Percentiles rank a stretch among this genome's conserved stretches.
These are phyloP conservation scores for Mobula birostris DNA, from an alignment of 2,113 vertebrate genomes.

Conservation along the genomic window DNA sequence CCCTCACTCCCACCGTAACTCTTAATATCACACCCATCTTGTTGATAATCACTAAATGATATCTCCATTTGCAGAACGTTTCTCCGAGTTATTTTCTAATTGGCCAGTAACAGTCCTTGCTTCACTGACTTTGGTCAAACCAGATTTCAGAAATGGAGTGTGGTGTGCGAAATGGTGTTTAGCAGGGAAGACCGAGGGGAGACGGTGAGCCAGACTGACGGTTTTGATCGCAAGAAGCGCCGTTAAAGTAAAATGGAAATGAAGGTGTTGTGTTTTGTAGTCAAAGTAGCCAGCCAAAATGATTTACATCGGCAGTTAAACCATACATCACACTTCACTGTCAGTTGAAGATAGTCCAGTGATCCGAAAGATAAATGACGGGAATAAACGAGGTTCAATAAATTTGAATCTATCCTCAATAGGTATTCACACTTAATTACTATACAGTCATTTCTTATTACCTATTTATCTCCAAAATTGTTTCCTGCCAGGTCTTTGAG, in stretches of 20 bases:
- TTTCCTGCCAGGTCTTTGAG: background rate
- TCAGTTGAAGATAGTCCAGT: constrained; percentile 45
- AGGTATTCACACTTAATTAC: constrained; percentile 44
- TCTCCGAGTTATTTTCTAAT: background rate
- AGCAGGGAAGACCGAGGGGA: background rate
- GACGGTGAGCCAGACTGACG: background rate
- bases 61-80: background rate
- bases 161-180: background rate
- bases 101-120: no score
- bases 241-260: background rate
- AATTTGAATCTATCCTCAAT: constrained; percentile 48
- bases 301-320: constrained; percentile 43
- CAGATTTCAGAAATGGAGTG: no score
- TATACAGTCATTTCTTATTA: constrained; percentile 48
- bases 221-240: background rate
- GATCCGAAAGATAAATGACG: constrained; percentile 45
- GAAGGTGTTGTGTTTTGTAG: background rate
- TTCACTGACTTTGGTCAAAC: no score
- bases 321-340: constrained; percentile 46
- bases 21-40: background rate
- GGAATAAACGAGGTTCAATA: constrained; percentile 48
- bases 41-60: background rate
- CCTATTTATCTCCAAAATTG: constrained; percentile 42
- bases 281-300: background rate
- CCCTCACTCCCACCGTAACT: background rate